phyloP scores from a whole-genome alignment of 2,888 invertebrate genomes.

The Phyto melanocephala region DNA sequence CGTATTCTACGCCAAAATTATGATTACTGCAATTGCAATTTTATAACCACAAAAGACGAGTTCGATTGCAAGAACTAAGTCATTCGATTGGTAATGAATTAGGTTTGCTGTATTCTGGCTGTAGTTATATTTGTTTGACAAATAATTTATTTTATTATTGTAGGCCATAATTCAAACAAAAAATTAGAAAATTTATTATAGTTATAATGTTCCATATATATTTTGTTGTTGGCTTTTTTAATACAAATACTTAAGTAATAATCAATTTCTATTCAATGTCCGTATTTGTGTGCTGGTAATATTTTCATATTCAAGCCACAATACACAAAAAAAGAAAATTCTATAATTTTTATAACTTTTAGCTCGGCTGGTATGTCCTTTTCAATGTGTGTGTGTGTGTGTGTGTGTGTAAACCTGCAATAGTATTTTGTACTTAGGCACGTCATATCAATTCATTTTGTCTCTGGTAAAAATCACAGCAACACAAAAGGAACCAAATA shows the following conservation, averaged over 20 bases:
- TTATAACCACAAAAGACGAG: no score
- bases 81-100: no score
- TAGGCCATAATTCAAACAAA: constrained; percentile 36
- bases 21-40: no score
- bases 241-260: constrained; percentile 50
- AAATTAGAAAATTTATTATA: not conserved
- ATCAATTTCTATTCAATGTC: constrained; percentile 52
- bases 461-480: constrained; percentile 51
- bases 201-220: not conserved
- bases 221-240: not conserved
- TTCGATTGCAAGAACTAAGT: no score
- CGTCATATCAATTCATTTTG: constrained; percentile 59
- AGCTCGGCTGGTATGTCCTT: no score
- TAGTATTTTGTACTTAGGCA: constrained; percentile 48
- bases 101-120: no score
- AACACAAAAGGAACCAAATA: constrained; percentile 14
- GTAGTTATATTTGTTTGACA: not conserved
- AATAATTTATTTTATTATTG: constrained; percentile 27
- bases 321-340: no score
- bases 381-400: no score
- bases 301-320: constrained; percentile 9
- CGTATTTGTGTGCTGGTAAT: constrained; percentile 22
- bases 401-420: not conserved
- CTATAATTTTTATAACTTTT: not conserved
- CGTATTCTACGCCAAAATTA: no score